phyloP scores from a whole-genome alignment of 2,113 vertebrate genomes.

The Piliocolobus tephrosceles region DNA sequence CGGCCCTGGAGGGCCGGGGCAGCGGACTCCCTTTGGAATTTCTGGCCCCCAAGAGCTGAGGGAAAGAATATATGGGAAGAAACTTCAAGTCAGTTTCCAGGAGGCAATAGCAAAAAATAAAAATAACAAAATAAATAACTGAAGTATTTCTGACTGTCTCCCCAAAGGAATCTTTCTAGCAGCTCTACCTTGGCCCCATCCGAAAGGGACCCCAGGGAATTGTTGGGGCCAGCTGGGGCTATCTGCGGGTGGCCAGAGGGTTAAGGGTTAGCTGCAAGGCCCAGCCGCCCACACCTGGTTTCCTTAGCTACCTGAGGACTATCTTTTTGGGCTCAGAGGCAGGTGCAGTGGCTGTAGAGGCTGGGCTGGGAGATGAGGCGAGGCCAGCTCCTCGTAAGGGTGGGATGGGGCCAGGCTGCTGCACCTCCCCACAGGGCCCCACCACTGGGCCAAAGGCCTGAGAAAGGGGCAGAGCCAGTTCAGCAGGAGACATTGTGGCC shows the following conservation, averaged over 20 bases:
- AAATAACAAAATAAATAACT: conserved; percentile 47
- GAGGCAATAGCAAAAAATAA: conserved; percentile 60
- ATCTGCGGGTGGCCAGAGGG: not conserved
- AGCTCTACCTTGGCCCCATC: not conserved
- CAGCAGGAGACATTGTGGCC: not conserved
- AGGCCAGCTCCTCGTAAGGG: not conserved
- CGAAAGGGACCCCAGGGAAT: not conserved
- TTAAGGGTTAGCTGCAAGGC: not conserved
- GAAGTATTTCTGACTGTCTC: not conserved
- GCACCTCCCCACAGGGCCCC: not conserved
- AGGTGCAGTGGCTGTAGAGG: conserved; percentile 35
- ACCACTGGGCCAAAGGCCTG: not conserved
- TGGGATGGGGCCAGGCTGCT: not conserved
- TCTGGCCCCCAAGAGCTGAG: not conserved
- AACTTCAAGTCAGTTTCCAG: conserved; percentile 79
- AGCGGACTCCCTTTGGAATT: not conserved
- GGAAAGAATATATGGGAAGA: conserved; percentile 27
- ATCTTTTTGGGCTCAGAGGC: conserved; percentile 66
- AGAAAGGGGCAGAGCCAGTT: not conserved
- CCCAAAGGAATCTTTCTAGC: not conserved
- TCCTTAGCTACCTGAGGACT: conserved; percentile 69
- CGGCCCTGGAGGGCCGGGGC: not conserved
- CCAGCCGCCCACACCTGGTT: conserved; percentile 42
- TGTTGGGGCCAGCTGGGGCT: not conserved
- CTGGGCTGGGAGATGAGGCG: not conserved